Base-by-base conservation (phyloP, 1,140 invertebrate genomes). In the Rhyacophila brunnea region DNA sequence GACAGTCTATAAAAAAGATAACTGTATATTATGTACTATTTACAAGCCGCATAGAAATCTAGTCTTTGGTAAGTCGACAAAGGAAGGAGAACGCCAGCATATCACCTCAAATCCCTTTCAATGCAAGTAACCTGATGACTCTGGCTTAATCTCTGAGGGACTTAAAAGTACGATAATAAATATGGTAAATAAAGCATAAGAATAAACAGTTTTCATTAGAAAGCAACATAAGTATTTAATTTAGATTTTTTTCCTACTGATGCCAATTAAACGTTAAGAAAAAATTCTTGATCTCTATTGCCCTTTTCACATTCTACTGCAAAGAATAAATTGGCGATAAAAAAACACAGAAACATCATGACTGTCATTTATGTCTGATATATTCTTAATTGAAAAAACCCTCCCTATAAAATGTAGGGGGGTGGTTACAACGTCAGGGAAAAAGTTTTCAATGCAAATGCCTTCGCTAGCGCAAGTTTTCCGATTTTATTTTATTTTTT, bases 391-490 rank as follows among this genome's bases (percentile, higher is more conserved):
- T 64, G 57, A 64, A 64, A 64, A 59, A 64, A 55, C 47, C 54
- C 32, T 15, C 48, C 19, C 48, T 34, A n/a, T n/a, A n/a, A 18
- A 34, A 10, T 14, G 36, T 34, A 18, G 42, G 55, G 49, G 50
- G 52, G 60, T 50, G 34, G n/a, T 47, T 20, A 43, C 23, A 28
- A 28, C 23, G 23, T 28, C 23, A 28, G 23, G 46, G 34, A 47
- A 63, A 59, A 63, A 64, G 43, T 60, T 55, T 51, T 64, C 36
- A 64, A 64, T 64, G 57, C 57, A 59, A 64, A 64, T 55, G 52
- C 61, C 58, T 34, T 17, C 43, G 17, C 53, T 6, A 57, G 23
- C 11, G 23, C 43, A 17, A 20, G 43, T 45, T 45, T n/a, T 34
- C 23, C 45, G 6, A 19, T 54, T 44, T 45, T 19, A 14, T 52